Base-by-base conservation (phyloP, 2,113 vertebrate genomes). In the Caloenas nicobarica region DNA sequence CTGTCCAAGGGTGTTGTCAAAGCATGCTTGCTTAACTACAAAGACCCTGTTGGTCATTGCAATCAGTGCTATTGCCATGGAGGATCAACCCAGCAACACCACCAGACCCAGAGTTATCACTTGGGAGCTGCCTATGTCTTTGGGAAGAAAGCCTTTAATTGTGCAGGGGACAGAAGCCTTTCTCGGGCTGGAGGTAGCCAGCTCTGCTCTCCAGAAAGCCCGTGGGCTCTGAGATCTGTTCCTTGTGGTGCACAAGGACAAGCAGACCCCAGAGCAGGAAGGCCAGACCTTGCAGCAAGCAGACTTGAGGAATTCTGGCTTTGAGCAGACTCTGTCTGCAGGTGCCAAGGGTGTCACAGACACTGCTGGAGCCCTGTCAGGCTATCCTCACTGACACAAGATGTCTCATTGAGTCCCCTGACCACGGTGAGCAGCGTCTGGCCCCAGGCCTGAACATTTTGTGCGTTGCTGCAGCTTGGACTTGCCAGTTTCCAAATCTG, bases 301-400 rank as follows among this genome's bases (percentile, higher is more conserved):
- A 81, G 60, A 34, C 54, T 51, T 70, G n/a, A 72, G 29, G 36
- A 64, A n/a, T 0, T 0, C 44, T 53, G 38, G 44, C 54, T 74
- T 77, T 93, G 61, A 29, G 44, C 17, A 68, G 46, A 28, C 7
- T 17, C 5, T 68, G 38, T 51, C 51, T 70, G 38, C 22, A 72
- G 69, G 71, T n/a, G 61, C 31, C 76, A 66, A 22, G 42, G 34
- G 46, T 79, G 60, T 40, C 46, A 62, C 64, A 34, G 58, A 28
- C 64, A 65, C 19, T 0, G 0, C 50, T 54, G 60, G 33, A 29
- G 50, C 34, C 54, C 22, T 0, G 0, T 68, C 60, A 64, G 66
- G 31, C 60, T 38, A 3, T 50, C 60, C 50, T 85, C 22, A 33
- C 53, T 2, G 9, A 36, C 38, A 80, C 33, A 42, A 51, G 48